Percentiles rank a stretch among this genome's conserved stretches.
These are phyloP conservation scores for Micronycteris hirsuta DNA, from an alignment of 2,113 vertebrate genomes.

Conservation along the genomic window DNA sequence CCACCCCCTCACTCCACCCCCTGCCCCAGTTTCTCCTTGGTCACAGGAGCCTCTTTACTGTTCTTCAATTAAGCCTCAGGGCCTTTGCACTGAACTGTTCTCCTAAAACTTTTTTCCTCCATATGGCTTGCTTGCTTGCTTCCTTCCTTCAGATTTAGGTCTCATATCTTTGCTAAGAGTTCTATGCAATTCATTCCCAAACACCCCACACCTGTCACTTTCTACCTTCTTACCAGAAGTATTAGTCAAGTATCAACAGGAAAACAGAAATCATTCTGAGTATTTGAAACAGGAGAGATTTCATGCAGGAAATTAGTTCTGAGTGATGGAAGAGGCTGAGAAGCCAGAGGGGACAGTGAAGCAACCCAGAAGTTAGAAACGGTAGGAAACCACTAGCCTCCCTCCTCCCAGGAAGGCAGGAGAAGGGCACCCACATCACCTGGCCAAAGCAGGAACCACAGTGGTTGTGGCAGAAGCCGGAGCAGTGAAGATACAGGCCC, in stretches of 20 bases:
- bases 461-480: not conserved
- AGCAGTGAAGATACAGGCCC: not conserved
- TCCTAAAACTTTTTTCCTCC: fast-evolving
- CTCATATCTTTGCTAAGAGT: not conserved
- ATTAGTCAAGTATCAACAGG: not conserved
- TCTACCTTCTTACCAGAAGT: not conserved
- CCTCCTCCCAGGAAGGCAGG: not conserved
- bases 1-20: too few species aligned
- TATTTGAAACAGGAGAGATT: not conserved
- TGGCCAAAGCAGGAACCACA: not conserved
- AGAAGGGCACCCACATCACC: fast-evolving
- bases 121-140: not conserved
- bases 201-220: not conserved
- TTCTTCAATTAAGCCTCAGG: not conserved
- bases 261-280: not conserved
- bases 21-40: not conserved
- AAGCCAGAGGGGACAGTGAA: not conserved
- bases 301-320: not conserved
- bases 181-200: not conserved
- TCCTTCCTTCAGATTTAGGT: not conserved
- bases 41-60: not conserved
- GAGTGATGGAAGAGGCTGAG: not conserved
- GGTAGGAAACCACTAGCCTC: not conserved
- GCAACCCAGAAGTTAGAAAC: not conserved
- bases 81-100: not conserved